Conservation (phyloP, 1,140 invertebrate species). For the Littorina saxatilis region DNA sequence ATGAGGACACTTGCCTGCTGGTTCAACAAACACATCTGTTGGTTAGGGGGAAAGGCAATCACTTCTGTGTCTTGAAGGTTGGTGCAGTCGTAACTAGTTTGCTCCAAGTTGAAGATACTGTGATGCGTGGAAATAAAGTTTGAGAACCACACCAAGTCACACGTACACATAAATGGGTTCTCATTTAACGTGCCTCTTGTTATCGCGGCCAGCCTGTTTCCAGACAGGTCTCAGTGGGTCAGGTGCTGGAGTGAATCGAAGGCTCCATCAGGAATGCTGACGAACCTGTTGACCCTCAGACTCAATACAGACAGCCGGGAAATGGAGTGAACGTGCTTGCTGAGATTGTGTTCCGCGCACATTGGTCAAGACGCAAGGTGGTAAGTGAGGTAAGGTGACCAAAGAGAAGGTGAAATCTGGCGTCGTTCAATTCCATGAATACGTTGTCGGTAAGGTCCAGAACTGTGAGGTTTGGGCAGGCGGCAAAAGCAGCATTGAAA, state of each 20-base stretch:
- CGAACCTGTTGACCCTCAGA: background rate
- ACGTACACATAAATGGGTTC: slow-evolving; percentile 34
- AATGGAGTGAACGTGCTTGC: background rate
- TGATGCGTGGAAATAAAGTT: slow-evolving; percentile 17
- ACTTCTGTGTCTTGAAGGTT: background rate
- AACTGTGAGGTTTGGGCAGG: background rate
- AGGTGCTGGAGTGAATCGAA: slow-evolving; percentile 23
- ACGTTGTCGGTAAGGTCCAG: background rate
- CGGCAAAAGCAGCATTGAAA: background rate
- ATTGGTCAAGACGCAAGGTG: background rate
- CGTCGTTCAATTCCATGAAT: background rate
- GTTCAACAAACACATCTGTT: slow-evolving; percentile 24
- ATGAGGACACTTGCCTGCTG: slow-evolving; percentile 6
- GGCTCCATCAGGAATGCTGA: background rate
- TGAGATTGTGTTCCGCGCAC: background rate
- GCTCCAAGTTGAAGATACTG: background rate
- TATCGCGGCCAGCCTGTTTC: background rate
- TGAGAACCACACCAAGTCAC: slow-evolving; percentile 31
- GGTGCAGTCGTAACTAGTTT: slow-evolving; percentile 13
- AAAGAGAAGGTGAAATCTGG: background rate
- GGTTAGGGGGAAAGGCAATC: background rate
- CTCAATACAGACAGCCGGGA: background rate
- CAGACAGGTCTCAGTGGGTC: background rate
- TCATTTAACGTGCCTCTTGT: background rate
- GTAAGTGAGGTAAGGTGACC: background rate